Conservation (phyloP, 2,113 vertebrate species). For the Phainopepla nitens region DNA sequence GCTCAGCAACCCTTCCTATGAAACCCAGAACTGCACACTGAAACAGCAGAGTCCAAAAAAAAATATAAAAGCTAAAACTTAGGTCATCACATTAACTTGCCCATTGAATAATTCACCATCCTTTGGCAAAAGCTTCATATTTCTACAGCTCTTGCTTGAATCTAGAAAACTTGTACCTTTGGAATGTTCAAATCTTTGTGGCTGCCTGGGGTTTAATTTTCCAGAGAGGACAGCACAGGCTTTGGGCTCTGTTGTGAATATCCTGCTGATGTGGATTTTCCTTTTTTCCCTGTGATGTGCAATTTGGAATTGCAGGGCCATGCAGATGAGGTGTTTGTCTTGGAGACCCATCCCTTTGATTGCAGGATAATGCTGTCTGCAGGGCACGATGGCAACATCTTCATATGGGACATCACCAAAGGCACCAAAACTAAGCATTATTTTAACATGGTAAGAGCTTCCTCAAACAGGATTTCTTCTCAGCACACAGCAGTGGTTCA, state of each 20-base stretch:
- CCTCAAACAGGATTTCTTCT: background rate
- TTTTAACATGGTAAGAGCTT: constrained; percentile 88
- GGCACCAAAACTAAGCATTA: constrained; percentile 89
- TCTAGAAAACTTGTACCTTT: background rate
- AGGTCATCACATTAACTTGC: background rate
- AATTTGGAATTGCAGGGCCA: constrained; percentile 81
- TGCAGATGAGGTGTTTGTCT: constrained; percentile 94
- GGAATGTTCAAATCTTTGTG: background rate
- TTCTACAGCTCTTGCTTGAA: background rate
- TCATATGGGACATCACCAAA: constrained; percentile 92
- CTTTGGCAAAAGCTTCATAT: background rate
- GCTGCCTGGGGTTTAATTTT: background rate
- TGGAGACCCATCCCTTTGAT: constrained; percentile 96
- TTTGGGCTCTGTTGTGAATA: background rate
- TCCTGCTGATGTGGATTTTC: background rate
- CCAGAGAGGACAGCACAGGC: background rate
- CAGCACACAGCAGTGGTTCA: background rate
- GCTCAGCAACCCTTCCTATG: too few relatives aligned
- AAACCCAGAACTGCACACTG: too few relatives aligned
- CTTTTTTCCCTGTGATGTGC: background rate
- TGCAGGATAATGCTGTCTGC: constrained; percentile 94
- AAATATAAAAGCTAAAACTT: too few relatives aligned
- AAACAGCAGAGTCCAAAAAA: too few relatives aligned
- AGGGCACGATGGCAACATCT: constrained; percentile 93
- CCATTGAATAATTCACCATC: background rate